These are phyloP conservation scores for Chaetogeoica ovagalla DNA, from an alignment of 2,888 invertebrate genomes.

Conservation along the genomic window DNA sequence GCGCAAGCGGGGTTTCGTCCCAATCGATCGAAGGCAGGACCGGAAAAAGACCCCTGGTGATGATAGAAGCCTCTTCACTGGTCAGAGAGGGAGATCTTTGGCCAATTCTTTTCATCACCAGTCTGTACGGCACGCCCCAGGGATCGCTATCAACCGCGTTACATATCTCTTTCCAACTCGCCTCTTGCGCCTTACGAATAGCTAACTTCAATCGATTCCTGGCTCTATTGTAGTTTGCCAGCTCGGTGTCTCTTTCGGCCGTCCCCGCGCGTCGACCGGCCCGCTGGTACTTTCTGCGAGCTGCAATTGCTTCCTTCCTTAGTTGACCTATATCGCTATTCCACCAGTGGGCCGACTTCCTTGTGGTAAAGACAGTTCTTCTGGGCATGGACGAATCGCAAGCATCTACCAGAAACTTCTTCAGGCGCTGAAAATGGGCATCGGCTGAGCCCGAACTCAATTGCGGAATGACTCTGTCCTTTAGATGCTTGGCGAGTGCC, in stretches of 20 bases:
- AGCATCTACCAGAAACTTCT: neutral
- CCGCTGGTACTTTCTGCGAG: neutral
- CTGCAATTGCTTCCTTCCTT: neutral
- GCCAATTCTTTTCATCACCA: neutral
- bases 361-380: neutral
- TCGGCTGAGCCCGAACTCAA: no score
- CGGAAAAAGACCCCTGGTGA: neutral
- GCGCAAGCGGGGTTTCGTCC: accelerated
- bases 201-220: neutral
- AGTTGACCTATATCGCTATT: neutral
- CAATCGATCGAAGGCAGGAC: neutral
- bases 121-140: neutral
- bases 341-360: neutral
- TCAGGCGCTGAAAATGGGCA: neutral
- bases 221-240: neutral
- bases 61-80: no score
- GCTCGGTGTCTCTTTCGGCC: no score
- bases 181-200: neutral
- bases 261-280: conserved; percentile 3
- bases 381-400: neutral
- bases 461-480: no score
- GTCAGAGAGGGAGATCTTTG: neutral
- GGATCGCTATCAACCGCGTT: neutral
- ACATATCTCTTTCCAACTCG: neutral
- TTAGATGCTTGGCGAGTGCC: no score